Conservation (phyloP, 2,888 invertebrate genomes). For the Mimas tiliae region DNA sequence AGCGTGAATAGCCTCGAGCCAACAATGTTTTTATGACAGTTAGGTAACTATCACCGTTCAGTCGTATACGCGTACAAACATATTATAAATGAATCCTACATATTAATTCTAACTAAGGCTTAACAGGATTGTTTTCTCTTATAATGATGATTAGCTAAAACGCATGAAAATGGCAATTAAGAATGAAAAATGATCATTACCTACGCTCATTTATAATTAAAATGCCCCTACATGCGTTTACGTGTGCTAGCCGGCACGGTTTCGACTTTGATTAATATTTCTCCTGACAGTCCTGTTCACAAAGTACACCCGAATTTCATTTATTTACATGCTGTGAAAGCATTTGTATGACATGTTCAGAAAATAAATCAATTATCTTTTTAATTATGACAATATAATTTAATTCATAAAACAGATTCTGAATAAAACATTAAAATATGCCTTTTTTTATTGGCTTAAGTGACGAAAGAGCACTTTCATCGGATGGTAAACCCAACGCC, state of each 20-base stretch:
- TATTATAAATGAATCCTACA: background rate
- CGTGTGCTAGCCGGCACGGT: slow-evolving; percentile 55
- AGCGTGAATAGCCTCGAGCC: slow-evolving; percentile 46
- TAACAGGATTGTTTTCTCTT: slow-evolving; percentile 33
- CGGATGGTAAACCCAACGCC: too few species aligned
- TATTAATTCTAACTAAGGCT: slow-evolving; percentile 44
- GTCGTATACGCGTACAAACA: slow-evolving; percentile 36
- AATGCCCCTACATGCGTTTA: slow-evolving; percentile 67
- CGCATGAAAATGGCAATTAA: slow-evolving; percentile 77
- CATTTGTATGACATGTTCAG: slow-evolving; percentile 29
- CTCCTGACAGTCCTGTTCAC: slow-evolving; percentile 65
- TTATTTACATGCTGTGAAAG: slow-evolving; percentile 37
- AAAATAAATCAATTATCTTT: slow-evolving; percentile 30
- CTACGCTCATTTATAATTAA: slow-evolving; percentile 77
- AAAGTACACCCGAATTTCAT: slow-evolving; percentile 58
- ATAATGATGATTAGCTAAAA: slow-evolving; percentile 78
- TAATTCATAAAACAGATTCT: too few species aligned
- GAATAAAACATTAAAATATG: too few species aligned
- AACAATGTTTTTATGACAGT: slow-evolving; percentile 59
- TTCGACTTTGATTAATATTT: slow-evolving; percentile 79
- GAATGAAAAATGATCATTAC: slow-evolving; percentile 83
- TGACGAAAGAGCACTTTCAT: too few species aligned
- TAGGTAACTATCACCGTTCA: slow-evolving; percentile 48
- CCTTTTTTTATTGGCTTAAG: too few species aligned
- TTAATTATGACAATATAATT: background rate